Evolutionary conservation across 2,113 vertebrate genomes (phyloP).

Genomic region (Sula dactylatra): DNA sequence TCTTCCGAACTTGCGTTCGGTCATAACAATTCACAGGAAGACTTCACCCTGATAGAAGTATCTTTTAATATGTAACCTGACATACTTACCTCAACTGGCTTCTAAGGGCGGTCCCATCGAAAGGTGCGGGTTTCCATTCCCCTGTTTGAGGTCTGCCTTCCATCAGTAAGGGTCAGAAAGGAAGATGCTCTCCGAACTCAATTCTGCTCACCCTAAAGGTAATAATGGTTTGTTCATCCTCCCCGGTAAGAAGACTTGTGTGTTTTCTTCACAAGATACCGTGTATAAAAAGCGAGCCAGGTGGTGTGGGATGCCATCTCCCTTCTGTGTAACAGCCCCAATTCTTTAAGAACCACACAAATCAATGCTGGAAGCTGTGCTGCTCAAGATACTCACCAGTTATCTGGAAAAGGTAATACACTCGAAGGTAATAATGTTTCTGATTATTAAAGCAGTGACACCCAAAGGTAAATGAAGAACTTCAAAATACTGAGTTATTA

Average conservation of each 20-base stretch:
- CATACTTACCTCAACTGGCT: neutral
- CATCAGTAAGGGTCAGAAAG: neutral
- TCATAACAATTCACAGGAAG: neutral
- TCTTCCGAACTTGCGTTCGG: neutral
- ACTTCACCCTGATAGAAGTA: neutral
- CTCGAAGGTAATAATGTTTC: neutral
- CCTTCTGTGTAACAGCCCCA: neutral
- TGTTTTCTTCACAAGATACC: neutral
- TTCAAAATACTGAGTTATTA: neutral
- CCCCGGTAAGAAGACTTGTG: too few relatives aligned
- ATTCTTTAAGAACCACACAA: neutral
- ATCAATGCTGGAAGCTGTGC: neutral
- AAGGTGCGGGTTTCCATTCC: neutral
- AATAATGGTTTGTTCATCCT: too few relatives aligned
- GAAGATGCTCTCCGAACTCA: neutral
- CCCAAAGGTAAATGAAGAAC: neutral
- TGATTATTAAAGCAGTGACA: neutral
- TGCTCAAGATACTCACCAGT: neutral
- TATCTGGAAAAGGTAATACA: neutral
- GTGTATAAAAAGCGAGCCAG: neutral
- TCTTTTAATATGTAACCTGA: neutral
- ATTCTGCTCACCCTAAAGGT: neutral
- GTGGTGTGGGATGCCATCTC: neutral
- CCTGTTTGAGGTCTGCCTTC: neutral
- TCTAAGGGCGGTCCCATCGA: neutral